Evolutionary conservation across 1,140 invertebrate species (phyloP), one percentile per base, ranked within the genome.

Genomic region (Conus ventricosus): DNA sequence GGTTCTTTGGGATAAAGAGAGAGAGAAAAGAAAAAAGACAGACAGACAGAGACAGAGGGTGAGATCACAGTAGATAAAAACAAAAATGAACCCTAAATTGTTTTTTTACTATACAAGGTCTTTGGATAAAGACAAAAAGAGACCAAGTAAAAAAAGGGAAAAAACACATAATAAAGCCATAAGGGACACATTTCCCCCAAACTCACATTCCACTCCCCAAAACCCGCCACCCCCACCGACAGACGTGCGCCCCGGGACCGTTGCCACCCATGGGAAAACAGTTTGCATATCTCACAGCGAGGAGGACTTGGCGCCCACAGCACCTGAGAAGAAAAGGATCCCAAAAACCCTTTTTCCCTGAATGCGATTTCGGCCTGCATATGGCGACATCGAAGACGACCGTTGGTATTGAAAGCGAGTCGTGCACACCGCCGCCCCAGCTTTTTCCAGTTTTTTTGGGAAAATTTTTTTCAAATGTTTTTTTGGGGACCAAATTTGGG

Each of bases 351-450:
- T 17, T 55, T 53, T n/a, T n/a, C n/a, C n/a, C 71, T 81, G 81
- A 15, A 88, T 60, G n/a, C 83, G 67, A 6, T 8, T 23, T 51
- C 87, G 5, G 85, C 83, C 10, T 81, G 89, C 67, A 93, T 84
- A 82, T 92, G 88, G 81, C 85, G 39, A 91, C 88, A 91, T 94
- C 94, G 90, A 96, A 96, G 15, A 95, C 89, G 95, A 95, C 98
- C 98, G 92, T 98, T 98, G 1, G 97, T 97, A 92, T 98, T 97
- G 86, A 98, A 92, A 0, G 98, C 97, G 10, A 99, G 95, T 0
- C 97, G 97, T 0, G 96, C 96, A 93, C 98, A 99, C 20, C 23
- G 51, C n/a, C 85, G 92, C n/a, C 97, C 97, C 0, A 97, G 97
- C 54, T n/a, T 97, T 94, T 87, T 96, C 96, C 2, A 98, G 96